Percentiles rank a stretch among this genome's conserved stretches.
Conservation (phyloP, 2,888 invertebrate genomes). For the Cylindroiulus punctatus region DNA sequence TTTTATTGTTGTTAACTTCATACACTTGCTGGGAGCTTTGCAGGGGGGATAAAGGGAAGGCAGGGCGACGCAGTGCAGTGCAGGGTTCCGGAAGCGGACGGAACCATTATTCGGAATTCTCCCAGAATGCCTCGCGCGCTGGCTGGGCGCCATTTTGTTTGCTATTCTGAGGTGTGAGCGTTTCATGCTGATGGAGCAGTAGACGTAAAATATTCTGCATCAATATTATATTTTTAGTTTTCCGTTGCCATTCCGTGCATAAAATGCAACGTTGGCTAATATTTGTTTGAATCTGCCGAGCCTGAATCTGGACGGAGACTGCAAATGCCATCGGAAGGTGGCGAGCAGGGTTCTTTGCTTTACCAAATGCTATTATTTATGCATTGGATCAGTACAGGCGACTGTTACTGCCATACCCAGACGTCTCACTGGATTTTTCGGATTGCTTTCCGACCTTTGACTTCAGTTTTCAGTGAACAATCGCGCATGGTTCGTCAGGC, state of each 20-base stretch:
- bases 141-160: conserved; percentile 31
- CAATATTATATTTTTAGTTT: conserved; percentile 39
- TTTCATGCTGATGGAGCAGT: conserved; percentile 45
- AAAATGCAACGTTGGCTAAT: background rate
- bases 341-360: conserved; percentile 39
- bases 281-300: conserved; percentile 13
- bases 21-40: background rate
- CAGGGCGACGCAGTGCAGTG: background rate
- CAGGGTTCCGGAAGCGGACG: background rate
- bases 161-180: conserved; percentile 38
- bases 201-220: conserved; percentile 45
- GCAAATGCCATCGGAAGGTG: conserved; percentile 27
- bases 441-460: conserved; percentile 28
- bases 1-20: background rate
- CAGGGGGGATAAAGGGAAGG: background rate
- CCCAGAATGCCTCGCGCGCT: background rate
- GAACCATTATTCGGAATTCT: background rate
- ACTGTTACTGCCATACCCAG: conserved; percentile 31
- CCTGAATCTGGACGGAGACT: background rate
- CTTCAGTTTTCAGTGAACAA: conserved; percentile 5
- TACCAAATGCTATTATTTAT: conserved; percentile 41
- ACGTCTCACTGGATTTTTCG: conserved; percentile 28
- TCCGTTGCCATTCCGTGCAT: conserved; percentile 9
- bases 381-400: conserved; percentile 36
- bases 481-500: background rate